phyloP scores from a whole-genome alignment of 2,113 vertebrate genomes.

The Zeus faber region DNA sequence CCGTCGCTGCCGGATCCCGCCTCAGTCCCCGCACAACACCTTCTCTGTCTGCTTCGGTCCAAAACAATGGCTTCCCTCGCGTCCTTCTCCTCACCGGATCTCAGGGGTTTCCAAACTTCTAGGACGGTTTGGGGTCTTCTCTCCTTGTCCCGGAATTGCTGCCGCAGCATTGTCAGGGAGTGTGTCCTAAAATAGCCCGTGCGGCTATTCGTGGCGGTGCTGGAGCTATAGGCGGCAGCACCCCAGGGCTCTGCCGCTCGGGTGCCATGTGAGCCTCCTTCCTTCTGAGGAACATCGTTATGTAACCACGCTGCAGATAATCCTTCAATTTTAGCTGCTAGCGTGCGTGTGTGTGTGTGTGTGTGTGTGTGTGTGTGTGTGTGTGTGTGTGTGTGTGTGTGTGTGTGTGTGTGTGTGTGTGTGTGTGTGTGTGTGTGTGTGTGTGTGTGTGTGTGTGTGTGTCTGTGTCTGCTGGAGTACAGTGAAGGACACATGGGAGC shows the following conservation, averaged over 20 bases:
- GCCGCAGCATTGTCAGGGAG: slow-evolving; percentile 26
- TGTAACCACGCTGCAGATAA: slow-evolving; percentile 57
- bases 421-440: too few relatives aligned
- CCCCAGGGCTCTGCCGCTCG: slow-evolving; percentile 31
- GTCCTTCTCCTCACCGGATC: slow-evolving; percentile 27
- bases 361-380: too few relatives aligned
- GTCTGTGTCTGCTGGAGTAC: too few relatives aligned
- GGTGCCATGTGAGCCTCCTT: slow-evolving; percentile 48
- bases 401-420: too few relatives aligned
- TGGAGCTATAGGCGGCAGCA: slow-evolving; percentile 41
- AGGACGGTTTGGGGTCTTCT: slow-evolving; percentile 41
- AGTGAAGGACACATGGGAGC: slow-evolving; percentile 34
- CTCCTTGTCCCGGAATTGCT: slow-evolving; percentile 34
- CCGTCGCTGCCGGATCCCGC: slow-evolving; percentile 31
- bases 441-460: too few relatives aligned
- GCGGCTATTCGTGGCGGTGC: slow-evolving; percentile 47
- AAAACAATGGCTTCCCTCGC: slow-evolving; percentile 1
- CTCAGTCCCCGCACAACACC: slow-evolving; percentile 15
- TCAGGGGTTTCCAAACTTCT: not conserved
- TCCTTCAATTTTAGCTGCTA: slow-evolving; percentile 36
- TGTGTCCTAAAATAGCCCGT: slow-evolving; percentile 46
- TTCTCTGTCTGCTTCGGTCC: slow-evolving; percentile 35
- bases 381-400: too few relatives aligned
- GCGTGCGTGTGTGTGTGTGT: too few relatives aligned
- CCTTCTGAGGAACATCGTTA: slow-evolving; percentile 52